Conservation (phyloP, 64 coral and sea anemone species). For the Cladopsammia gracilis region DNA sequence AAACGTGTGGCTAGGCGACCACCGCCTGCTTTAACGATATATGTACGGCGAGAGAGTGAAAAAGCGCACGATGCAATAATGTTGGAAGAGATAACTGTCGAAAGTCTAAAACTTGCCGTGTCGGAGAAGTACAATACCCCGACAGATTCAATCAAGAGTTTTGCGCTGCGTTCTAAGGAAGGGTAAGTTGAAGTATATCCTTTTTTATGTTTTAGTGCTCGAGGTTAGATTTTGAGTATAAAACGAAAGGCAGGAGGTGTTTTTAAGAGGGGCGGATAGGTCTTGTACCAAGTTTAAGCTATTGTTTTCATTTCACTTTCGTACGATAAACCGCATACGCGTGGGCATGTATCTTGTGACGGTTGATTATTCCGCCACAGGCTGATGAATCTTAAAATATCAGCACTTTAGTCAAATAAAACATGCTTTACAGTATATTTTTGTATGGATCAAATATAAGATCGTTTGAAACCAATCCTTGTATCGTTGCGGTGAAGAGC, state of each 20-base stretch:
- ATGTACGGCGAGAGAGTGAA: conserved; percentile 88
- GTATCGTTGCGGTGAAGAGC: not conserved
- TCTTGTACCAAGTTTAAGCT: not conserved
- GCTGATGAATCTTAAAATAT: not conserved
- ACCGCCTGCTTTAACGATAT: conserved; percentile 85
- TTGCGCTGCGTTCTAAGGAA: conserved; percentile 73
- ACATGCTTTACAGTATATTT: not conserved
- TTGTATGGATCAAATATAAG: not conserved
- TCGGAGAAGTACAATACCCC: conserved; percentile 79
- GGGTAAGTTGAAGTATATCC: conserved; percentile 66
- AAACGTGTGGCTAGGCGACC: conserved; percentile 87
- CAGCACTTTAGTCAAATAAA: not conserved
- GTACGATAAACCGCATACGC: not conserved
- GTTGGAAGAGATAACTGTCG: conserved; percentile 76
- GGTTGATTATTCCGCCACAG: too few relatives aligned
- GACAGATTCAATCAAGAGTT: conserved; percentile 60
- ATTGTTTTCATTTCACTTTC: not conserved
- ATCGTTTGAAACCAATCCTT: not conserved
- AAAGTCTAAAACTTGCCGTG: conserved; percentile 85
- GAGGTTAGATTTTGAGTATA: not conserved
- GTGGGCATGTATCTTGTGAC: not conserved
- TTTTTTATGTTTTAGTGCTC: not conserved
- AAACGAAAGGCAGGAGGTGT: conserved; percentile 50
- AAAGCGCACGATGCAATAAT: conserved; percentile 96
- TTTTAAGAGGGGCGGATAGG: not conserved